A percentile compares a stretch with the other conserved stretches of the same genome.
phyloP scores from a whole-genome alignment of 2,888 invertebrate species.

The Diarsia brunnea region DNA sequence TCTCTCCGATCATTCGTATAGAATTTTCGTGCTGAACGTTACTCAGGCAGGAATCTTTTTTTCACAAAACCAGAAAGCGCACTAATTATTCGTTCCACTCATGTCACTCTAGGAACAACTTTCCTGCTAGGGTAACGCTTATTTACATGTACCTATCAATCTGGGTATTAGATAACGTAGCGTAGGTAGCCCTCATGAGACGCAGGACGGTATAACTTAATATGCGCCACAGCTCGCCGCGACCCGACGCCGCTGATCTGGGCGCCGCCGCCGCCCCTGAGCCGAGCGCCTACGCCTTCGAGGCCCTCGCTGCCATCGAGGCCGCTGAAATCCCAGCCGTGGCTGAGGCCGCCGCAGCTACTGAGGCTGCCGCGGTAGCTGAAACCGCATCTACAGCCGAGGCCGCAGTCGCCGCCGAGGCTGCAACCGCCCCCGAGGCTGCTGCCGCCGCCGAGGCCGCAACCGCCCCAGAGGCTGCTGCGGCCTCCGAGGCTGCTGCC shows the following conservation, averaged over 20 bases:
- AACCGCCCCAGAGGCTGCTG: neutral
- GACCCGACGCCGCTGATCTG: neutral
- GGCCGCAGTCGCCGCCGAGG: neutral
- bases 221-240: constrained; percentile 11
- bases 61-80: no score
- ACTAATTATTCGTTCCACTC: no score
- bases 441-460: neutral
- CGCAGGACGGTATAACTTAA: neutral
- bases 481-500: neutral
- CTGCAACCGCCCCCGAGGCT: no score
- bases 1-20: no score
- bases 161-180: neutral
- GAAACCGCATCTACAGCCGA: neutral
- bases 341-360: neutral
- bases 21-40: no score
- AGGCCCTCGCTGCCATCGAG: neutral
- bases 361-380: neutral
- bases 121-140: no score
- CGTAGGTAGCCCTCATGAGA: neutral
- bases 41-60: no score
- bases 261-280: neutral
- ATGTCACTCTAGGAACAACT: no score
- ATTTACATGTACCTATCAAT: no score
- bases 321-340: neutral
- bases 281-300: neutral